phyloP scores from a whole-genome alignment of 2,797 vertebrate species.

The Telmatherina bonti region DNA sequence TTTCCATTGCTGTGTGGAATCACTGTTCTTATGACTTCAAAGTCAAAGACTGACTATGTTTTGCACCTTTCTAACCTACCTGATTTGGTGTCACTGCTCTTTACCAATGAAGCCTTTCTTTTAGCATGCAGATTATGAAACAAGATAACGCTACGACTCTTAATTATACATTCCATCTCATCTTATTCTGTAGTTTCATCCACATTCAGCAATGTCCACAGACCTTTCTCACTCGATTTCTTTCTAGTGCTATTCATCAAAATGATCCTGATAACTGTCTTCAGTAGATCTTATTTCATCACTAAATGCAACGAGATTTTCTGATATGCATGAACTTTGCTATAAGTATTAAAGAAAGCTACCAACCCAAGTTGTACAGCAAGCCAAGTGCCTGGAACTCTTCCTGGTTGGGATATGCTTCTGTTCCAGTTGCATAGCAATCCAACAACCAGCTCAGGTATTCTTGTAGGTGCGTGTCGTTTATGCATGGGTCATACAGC shows the following conservation, averaged over 20 bases:
- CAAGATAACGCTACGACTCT: too few species aligned
- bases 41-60: too few species aligned
- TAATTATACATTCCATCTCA: neutral
- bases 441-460: slow-evolving; percentile 88
- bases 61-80: too few species aligned
- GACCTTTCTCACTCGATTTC: too few species aligned
- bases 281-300: neutral
- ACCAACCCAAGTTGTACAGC: slow-evolving; percentile 90
- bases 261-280: neutral
- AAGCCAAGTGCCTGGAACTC: slow-evolving; percentile 88
- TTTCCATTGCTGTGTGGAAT: too few species aligned
- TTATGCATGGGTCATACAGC: slow-evolving; percentile 83
- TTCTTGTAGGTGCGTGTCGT: slow-evolving; percentile 89
- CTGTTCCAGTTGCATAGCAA: slow-evolving; percentile 77
- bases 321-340: rapidly evolving
- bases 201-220: too few species aligned
- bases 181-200: neutral
- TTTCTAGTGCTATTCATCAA: neutral
- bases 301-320: neutral
- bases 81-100: too few species aligned
- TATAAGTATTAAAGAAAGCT: neutral
- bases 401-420: slow-evolving; percentile 78
- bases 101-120: too few species aligned
- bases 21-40: too few species aligned
- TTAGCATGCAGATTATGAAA: too few species aligned